A percentile compares a stretch with the other conserved stretches of the same genome.
These are phyloP conservation scores for Pandion haliaetus DNA, from an alignment of 2,113 vertebrate genomes.

Conservation along the genomic window DNA sequence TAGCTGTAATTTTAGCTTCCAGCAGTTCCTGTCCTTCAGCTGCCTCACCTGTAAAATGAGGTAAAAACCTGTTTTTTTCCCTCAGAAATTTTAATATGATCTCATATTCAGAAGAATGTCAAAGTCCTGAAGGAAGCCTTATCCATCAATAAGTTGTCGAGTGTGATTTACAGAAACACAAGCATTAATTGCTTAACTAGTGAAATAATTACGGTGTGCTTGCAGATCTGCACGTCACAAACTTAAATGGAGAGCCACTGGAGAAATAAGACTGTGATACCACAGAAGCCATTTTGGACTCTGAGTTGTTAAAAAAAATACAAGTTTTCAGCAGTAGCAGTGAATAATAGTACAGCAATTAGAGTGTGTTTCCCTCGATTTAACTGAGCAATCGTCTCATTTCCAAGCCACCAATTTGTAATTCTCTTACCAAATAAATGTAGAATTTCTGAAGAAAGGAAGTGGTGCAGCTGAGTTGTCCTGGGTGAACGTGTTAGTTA, in stretches of 20 bases:
- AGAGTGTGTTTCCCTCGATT: neutral
- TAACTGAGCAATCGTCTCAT: neutral
- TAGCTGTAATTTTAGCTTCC: neutral
- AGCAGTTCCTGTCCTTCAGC: neutral
- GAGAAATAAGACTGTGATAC: rapidly evolving
- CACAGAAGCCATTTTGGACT: neutral
- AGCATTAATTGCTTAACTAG: neutral
- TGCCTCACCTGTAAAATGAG: neutral
- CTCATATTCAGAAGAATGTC: neutral
- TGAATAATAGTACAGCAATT: neutral
- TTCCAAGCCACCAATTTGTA: neutral
- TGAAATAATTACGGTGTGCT: neutral
- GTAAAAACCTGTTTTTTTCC: neutral
- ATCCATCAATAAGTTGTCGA: neutral
- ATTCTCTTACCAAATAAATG: neutral
- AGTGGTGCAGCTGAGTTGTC: neutral
- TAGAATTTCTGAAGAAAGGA: neutral
- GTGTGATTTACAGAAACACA: neutral
- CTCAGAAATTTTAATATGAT: neutral
- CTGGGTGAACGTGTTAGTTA: neutral
- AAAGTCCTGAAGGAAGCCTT: neutral
- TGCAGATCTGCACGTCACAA: neutral
- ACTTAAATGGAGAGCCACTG: neutral
- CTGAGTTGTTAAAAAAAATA: neutral
- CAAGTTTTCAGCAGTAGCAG: neutral